Evolutionary conservation across 2,113 vertebrate genomes (phyloP).

Genomic region (Percopsis transmontana): DNA sequence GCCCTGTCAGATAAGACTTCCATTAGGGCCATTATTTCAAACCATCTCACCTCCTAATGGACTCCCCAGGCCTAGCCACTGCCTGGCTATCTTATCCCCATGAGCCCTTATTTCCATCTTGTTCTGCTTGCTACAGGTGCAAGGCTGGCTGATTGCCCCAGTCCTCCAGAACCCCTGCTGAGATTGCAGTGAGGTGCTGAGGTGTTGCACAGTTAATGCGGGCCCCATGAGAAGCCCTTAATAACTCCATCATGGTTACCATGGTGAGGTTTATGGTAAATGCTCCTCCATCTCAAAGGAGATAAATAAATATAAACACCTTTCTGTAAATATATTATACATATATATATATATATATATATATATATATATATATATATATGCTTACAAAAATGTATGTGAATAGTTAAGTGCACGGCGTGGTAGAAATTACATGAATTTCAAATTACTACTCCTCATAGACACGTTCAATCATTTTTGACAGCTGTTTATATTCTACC

Average conservation of each 20-base stretch:
- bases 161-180: slow-evolving; percentile 39
- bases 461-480: background rate
- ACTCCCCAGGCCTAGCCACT: slow-evolving; percentile 46
- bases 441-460: background rate
- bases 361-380: background rate
- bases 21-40: slow-evolving; percentile 75
- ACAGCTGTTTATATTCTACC: background rate
- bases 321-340: background rate
- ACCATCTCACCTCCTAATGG: slow-evolving; percentile 70
- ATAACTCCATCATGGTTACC: slow-evolving; percentile 43
- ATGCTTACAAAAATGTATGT: too few relatives aligned
- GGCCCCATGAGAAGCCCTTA: slow-evolving; percentile 49
- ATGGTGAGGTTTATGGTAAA: slow-evolving; percentile 39
- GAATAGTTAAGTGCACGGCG: background rate
- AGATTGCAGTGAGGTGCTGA: slow-evolving; percentile 43
- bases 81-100: slow-evolving; percentile 73
- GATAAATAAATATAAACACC: background rate
- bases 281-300: slow-evolving; percentile 12
- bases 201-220: slow-evolving; percentile 44
- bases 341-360: background rate
- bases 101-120: slow-evolving; percentile 52
- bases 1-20: slow-evolving; percentile 69
- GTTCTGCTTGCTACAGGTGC: slow-evolving; percentile 60
- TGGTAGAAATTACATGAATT: background rate
- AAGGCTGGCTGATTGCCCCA: slow-evolving; percentile 48